Evolutionary conservation across 2,113 vertebrate species (phyloP).

Genomic region (Papio anubis): DNA sequence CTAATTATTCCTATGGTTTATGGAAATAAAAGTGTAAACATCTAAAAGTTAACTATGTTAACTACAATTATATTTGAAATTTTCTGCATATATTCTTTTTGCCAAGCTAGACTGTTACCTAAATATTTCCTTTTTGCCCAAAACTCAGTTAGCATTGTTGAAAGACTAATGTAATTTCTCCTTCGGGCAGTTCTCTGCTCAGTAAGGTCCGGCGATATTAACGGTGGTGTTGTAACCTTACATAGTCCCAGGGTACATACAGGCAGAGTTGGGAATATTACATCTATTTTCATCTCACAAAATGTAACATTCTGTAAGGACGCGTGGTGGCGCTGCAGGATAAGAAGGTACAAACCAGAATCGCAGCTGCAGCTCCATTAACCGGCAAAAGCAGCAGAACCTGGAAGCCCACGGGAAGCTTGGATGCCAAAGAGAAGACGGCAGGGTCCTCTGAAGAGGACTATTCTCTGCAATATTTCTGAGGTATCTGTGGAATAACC

Average conservation of each 20-base stretch:
- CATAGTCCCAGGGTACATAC: background rate
- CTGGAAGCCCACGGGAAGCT: background rate
- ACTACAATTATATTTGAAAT: background rate
- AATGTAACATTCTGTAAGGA: slow-evolving; percentile 36
- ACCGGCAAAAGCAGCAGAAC: background rate
- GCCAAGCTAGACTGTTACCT: background rate
- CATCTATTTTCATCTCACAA: background rate
- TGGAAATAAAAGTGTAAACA: background rate
- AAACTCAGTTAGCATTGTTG: background rate
- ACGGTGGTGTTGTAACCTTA: background rate
- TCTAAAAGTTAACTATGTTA: background rate
- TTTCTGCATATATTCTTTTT: background rate
- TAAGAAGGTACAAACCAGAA: slow-evolving; percentile 51
- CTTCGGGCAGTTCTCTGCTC: background rate
- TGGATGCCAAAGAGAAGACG: background rate
- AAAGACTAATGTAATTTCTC: background rate
- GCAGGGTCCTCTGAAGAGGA: background rate
- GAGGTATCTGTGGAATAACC: background rate
- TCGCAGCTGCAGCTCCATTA: background rate
- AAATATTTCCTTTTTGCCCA: background rate
- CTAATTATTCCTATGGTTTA: background rate
- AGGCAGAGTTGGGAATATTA: background rate
- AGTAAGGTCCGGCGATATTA: background rate
- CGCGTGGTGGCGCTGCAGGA: slow-evolving; percentile 75
- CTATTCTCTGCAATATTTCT: background rate